Conservation (phyloP, 2,797 vertebrate genomes). For the Falco rusticolus region DNA sequence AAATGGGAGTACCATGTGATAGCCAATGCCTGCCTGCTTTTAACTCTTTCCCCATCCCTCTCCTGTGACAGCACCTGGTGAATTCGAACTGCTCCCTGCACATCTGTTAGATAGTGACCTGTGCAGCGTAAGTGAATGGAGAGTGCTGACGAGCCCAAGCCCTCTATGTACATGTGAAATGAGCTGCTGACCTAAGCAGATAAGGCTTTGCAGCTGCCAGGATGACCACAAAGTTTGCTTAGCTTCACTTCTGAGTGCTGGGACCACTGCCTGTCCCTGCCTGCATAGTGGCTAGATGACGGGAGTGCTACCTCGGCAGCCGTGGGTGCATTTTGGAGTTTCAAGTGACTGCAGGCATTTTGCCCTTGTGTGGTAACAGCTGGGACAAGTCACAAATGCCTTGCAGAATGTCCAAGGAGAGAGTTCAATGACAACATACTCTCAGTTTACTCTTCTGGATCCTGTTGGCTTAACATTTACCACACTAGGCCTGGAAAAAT, state of each 20-base stretch:
- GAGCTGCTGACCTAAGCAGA: background rate
- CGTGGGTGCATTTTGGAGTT: background rate
- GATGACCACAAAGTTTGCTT: background rate
- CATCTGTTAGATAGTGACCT: rapidly evolving
- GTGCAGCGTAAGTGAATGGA: background rate
- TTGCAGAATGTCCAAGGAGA: background rate
- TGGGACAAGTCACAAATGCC: background rate
- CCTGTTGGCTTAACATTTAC: background rate
- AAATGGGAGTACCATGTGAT: background rate
- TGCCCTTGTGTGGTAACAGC: background rate
- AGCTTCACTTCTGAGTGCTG: background rate
- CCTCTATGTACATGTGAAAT: background rate
- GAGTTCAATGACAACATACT: background rate
- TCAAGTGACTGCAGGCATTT: background rate
- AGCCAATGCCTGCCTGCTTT: background rate
- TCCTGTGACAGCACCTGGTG: background rate
- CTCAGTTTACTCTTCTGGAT: conserved; percentile 6
- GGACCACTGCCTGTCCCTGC: background rate
- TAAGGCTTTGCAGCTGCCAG: background rate
- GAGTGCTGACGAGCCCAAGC: background rate
- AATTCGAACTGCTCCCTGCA: background rate
- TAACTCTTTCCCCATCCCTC: background rate
- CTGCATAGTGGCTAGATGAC: background rate
- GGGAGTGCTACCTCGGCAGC: background rate
- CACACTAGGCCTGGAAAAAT: background rate